A percentile compares a stretch with the other conserved stretches of the same genome.
phyloP scores from a whole-genome alignment of 2,888 invertebrate species.

The Heliconius ethilla region DNA sequence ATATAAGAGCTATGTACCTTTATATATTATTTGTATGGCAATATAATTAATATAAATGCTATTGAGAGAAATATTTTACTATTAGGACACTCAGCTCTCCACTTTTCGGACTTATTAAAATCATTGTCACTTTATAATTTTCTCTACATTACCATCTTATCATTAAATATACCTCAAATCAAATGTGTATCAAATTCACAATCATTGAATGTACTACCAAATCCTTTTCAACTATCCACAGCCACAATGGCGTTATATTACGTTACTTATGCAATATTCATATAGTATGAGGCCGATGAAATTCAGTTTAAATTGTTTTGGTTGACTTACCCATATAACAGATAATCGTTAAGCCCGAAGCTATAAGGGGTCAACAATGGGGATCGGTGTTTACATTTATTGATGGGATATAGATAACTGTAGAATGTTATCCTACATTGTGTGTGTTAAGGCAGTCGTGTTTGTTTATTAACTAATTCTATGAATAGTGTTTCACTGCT shows the following conservation, averaged over 20 bases:
- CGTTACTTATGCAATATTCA: neutral
- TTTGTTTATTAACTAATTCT: slow-evolving; percentile 25
- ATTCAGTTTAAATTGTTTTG: slow-evolving; percentile 28
- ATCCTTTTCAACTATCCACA: neutral
- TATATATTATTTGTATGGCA: neutral
- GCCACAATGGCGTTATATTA: neutral
- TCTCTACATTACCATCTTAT: neutral
- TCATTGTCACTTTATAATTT: no score
- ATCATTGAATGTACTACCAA: no score
- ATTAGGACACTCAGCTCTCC: neutral
- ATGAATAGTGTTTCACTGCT: neutral
- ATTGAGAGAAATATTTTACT: neutral
- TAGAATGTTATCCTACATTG: slow-evolving; percentile 24
- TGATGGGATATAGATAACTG: slow-evolving; percentile 31
- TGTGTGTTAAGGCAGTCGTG: slow-evolving; percentile 20
- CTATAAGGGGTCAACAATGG: slow-evolving; percentile 31
- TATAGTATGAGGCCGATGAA: neutral
- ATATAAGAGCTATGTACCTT: neutral
- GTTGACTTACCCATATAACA: slow-evolving; percentile 27
- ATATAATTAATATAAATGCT: neutral
- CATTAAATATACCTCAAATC: neutral
- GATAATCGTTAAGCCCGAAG: slow-evolving; percentile 35
- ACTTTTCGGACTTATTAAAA: no score
- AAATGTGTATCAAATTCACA: neutral
- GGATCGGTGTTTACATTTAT: slow-evolving; percentile 36